phyloP scores from a whole-genome alignment of 2,888 invertebrate genomes.

The Leptinotarsa juncta region DNA sequence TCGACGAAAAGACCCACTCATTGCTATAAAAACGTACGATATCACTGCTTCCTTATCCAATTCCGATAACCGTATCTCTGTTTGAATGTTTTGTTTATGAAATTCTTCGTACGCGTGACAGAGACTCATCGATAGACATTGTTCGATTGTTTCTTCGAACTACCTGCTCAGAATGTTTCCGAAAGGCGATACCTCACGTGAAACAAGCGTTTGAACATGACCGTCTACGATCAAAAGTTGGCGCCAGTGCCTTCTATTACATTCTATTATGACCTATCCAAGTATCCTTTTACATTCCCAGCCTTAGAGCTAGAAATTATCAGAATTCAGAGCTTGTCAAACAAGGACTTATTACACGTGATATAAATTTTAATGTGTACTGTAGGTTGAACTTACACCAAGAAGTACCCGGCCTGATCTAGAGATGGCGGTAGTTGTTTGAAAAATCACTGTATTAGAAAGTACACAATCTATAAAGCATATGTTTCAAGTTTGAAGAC shows the following conservation, averaged over 20 bases:
- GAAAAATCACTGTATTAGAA: too few relatives aligned
- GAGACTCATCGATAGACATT: neutral
- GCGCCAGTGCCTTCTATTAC: neutral
- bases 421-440: too few relatives aligned
- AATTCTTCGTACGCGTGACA: slow-evolving; percentile 8
- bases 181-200: slow-evolving; percentile 1
- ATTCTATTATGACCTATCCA: neutral
- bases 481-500: too few relatives aligned
- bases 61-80: slow-evolving; percentile 7
- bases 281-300: too few relatives aligned
- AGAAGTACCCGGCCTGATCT: too few relatives aligned
- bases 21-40: slow-evolving; percentile 11
- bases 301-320: too few relatives aligned
- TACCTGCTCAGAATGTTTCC: slow-evolving; percentile 4
- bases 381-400: too few relatives aligned
- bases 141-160: neutral
- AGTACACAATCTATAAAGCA: too few relatives aligned
- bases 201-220: neutral
- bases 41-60: slow-evolving; percentile 17
- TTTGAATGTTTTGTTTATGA: slow-evolving; percentile 11
- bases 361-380: too few relatives aligned
- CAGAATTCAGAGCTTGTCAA: too few relatives aligned
- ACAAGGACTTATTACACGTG: too few relatives aligned
- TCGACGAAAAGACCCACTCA: slow-evolving; percentile 14
- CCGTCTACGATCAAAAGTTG: neutral